Conservation (phyloP, 2,113 vertebrate species). For the Gallinago undulata region DNA sequence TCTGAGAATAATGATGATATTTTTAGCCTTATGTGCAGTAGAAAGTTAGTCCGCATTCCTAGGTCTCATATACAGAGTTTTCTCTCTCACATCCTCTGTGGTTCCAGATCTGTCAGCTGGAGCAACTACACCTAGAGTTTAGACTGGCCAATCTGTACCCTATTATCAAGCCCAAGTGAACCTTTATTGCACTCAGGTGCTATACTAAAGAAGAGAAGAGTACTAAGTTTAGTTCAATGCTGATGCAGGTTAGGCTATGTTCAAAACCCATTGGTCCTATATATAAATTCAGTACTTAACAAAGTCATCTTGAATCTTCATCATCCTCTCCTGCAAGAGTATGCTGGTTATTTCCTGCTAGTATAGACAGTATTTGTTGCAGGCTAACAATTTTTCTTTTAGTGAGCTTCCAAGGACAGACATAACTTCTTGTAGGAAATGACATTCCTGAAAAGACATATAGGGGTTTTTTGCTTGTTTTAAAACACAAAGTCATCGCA, state of each 20-base stretch:
- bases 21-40: neutral
- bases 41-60: neutral
- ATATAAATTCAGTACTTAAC: neutral
- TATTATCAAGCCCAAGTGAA: neutral
- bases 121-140: neutral
- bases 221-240: neutral
- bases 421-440: constrained; percentile 33
- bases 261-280: neutral
- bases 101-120: neutral
- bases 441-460: neutral
- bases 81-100: neutral
- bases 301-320: neutral
- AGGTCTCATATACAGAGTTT: neutral
- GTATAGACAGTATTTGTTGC: neutral
- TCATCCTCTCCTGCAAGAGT: neutral
- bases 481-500: constrained; percentile 29
- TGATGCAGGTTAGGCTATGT: neutral
- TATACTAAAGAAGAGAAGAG: neutral
- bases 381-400: neutral
- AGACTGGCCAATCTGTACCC: neutral
- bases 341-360: neutral
- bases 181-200: neutral
- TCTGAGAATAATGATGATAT: neutral
- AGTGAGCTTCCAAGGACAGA: neutral
- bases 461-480: neutral